Evolutionary conservation across 2,113 vertebrate genomes (phyloP).

Genomic region (Orthochromis malagaraziensis): DNA sequence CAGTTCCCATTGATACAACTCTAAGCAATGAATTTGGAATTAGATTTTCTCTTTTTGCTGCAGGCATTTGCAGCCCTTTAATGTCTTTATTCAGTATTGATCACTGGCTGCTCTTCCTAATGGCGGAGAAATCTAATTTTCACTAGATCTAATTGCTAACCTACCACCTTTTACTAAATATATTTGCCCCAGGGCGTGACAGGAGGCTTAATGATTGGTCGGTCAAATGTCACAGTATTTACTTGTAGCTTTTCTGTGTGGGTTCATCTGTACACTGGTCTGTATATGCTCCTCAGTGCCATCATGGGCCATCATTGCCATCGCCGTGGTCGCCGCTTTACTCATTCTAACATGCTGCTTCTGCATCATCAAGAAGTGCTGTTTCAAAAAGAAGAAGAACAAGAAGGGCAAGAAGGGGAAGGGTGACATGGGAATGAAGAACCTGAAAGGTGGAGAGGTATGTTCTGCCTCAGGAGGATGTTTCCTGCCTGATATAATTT

Average conservation of each 20-base stretch:
- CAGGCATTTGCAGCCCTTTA: slow-evolving; percentile 39
- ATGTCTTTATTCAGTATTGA: slow-evolving; percentile 65
- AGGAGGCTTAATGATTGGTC: slow-evolving; percentile 27
- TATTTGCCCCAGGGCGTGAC: slow-evolving; percentile 38
- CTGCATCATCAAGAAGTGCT: slow-evolving; percentile 98
- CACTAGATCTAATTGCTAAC: slow-evolving; percentile 49
- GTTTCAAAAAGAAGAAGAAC: slow-evolving; percentile 98
- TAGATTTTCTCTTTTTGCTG: slow-evolving; percentile 22
- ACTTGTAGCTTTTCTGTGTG: background rate
- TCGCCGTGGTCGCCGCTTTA: slow-evolving; percentile 85
- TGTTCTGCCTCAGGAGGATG: slow-evolving; percentile 9
- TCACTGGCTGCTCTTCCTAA: slow-evolving; percentile 50
- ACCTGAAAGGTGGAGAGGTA: slow-evolving; percentile 86
- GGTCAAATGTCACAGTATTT: slow-evolving; percentile 54
- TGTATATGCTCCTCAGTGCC: slow-evolving; percentile 77
- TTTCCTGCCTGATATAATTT: background rate
- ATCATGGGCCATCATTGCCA: slow-evolving; percentile 92
- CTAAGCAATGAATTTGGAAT: slow-evolving; percentile 12
- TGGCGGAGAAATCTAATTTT: slow-evolving; percentile 53
- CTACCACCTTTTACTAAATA: slow-evolving; percentile 50
- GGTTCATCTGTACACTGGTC: background rate
- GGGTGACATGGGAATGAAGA: slow-evolving; percentile 96
- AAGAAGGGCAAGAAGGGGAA: slow-evolving; percentile 97
- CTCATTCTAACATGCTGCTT: slow-evolving; percentile 95
- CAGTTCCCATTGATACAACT: background rate